Evolutionary conservation across 2,888 invertebrate genomes (phyloP).

Genomic region (Aporophyla nigra): DNA sequence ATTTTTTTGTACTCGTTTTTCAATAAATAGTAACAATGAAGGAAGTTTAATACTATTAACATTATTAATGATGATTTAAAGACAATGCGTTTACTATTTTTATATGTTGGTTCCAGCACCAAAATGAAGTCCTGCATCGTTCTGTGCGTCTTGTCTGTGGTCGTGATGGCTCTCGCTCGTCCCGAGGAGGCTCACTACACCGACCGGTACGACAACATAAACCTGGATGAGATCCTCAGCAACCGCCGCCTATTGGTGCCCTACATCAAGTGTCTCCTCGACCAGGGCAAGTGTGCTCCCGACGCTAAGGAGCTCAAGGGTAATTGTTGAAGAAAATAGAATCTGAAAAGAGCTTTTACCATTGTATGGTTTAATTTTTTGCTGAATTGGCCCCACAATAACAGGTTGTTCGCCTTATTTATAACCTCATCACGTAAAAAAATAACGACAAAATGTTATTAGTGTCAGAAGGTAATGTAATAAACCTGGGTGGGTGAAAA

Average conservation of each 20-base stretch:
- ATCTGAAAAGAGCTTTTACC: background rate
- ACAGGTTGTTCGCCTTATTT: background rate
- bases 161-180: conserved; percentile 70
- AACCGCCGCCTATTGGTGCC: conserved; percentile 92
- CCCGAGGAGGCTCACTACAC: conserved; percentile 86
- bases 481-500: background rate
- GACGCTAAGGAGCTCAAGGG: conserved; percentile 93
- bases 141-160: conserved; percentile 73
- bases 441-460: background rate
- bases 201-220: conserved; percentile 92
- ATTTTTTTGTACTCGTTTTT: background rate
- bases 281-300: conserved; percentile 92
- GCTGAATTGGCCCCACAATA: background rate
- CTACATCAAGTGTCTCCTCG: conserved; percentile 93
- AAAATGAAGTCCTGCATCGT: conserved; percentile 70
- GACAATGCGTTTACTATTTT: background rate
- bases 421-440: background rate
- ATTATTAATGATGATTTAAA: background rate
- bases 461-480: background rate
- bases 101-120: conserved; percentile 25
- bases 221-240: conserved; percentile 92
- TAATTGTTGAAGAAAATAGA: background rate
- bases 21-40: background rate
- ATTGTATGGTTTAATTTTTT: background rate
- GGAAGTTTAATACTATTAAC: background rate